Evolutionary conservation across 2,797 vertebrate species (phyloP), one percentile per base, ranked within the genome.

Genomic region (Bradypus variegatus): DNA sequence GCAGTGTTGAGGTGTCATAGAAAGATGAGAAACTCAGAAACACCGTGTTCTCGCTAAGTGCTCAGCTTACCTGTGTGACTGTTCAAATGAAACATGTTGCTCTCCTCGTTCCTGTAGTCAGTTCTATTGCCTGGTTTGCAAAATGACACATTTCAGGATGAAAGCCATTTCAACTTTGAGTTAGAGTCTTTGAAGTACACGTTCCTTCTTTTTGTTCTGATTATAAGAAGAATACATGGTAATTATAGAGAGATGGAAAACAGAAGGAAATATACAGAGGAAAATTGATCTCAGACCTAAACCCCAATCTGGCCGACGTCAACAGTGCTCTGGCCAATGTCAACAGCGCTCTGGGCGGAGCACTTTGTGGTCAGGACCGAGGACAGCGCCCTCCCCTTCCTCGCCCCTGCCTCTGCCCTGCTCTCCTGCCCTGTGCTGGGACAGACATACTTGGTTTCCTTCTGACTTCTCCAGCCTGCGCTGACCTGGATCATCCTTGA

Each of bases 141-240:
- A 55, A 91, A 65, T 12, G 73, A 48, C 75, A 31, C n/a, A 25
- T 92, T 93, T 89, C 86, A 73, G 82, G 91, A 92, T 94, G 90
- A 96, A 93, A 95, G 93, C 80, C 86, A 33, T 91, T 92, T 83
- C 64, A 89, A 88, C 85, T 93, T 70, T 83, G 96, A 96, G 86
- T 94, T 72, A 87, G 86, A 87, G 89, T 65, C 93, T 94, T 95
- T 86, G 85, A 96, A 94, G 92, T 93, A 2, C 38, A 79, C 64
- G 23, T 11, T 6, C 82, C 93, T 95, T 83, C 86, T 88, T 45
- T n/a, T 41, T 58, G 67, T 58, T 55, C 94, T 91, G 95, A 93
- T 95, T 90, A 86, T 92, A 75, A 94, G n/a, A 70, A 53, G 41
- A 15, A 31, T 41, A 69, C 48, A n/a, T 7, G 27, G 55, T 36